Evolutionary conservation across 37 sponge, comb jelly and placozoan genomes (phyloP).

Genomic region (Mnemiopsis leidyi): DNA sequence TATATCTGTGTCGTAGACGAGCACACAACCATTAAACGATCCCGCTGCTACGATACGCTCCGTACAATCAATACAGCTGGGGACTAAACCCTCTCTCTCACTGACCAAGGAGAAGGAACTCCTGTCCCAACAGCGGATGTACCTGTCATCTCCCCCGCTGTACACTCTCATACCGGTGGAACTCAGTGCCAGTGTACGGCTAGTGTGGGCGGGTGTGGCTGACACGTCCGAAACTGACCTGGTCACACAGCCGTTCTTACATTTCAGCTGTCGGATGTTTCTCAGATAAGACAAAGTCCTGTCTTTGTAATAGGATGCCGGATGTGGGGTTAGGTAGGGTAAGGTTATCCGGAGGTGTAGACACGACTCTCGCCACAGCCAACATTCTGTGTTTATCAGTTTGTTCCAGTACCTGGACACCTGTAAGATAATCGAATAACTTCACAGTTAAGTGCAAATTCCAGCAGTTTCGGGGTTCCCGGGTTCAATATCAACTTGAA

Average conservation of each 20-base stretch:
- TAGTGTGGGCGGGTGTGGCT: background rate
- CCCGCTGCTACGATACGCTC: background rate
- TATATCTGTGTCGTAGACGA: background rate
- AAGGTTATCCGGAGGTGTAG: background rate
- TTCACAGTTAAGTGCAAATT: too few species aligned
- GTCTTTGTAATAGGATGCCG: background rate
- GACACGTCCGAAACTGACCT: background rate
- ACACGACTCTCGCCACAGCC: background rate
- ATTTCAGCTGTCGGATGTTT: background rate
- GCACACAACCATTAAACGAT: conserved; percentile 7
- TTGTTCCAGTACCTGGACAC: conserved; percentile 21
- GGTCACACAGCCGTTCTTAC: background rate
- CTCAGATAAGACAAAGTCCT: background rate
- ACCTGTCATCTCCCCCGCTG: conserved; percentile 45
- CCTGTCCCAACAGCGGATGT: background rate
- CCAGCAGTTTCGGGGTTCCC: too few species aligned
- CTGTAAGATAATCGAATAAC: background rate
- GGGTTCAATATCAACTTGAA: too few species aligned
- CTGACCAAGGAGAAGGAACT: background rate
- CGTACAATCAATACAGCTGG: background rate
- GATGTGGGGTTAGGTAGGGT: background rate
- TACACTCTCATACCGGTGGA: background rate
- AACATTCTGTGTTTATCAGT: background rate
- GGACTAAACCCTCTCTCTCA: background rate
- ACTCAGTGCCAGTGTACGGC: background rate